Base-by-base conservation (phyloP, 2,113 vertebrate species). In the Protobothrops mucrosquamatus region DNA sequence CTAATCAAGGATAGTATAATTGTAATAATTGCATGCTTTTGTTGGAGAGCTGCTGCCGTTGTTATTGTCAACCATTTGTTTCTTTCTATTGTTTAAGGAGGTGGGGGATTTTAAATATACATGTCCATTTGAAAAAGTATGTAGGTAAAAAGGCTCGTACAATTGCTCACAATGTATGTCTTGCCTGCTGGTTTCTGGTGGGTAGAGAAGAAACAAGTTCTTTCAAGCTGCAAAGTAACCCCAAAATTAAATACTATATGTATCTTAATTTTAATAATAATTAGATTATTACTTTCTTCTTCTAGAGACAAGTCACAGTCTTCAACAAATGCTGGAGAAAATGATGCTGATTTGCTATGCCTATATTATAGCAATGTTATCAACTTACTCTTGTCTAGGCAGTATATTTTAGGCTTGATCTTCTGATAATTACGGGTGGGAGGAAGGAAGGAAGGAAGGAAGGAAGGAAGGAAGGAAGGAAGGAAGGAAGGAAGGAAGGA, bases 21-120 rank as follows among this genome's bases (percentile, higher is more conserved):
- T 98, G 98, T 98, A 98, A 98, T 98, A 98, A 98, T 98, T 98
- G 98, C 98, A 98, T 97, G 98, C 98, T 98, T 98, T 98, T 98
- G 98, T 98, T 97, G 97, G 96, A 98, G 97, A 98, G 97, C 97
- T 96, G 97, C 97, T 98, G 97, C 97, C 98, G 98, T 98, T 98
- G 98, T 98, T 98, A 98, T 98, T 98, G 98, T 98, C 97, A 97
- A 97, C 98, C 98, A 98, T 98, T 98, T 98, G 98, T 98, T 98
- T 98, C 98, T 97, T 97, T 97, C 98, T 97, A 98, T 98, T 98
- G 98, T 98, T 98, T 97, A 97, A 97, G 95, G 95, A 95, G 95
- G 96, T 95, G 89, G 88, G 93, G 96, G 97, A 97, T 97, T 97
- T 97, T 97, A 98, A 97, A 97, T 86, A 97, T 91, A 97, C 96